These are phyloP conservation scores for Tragulus kanchil DNA, from an alignment of 2,113 vertebrate genomes.

Conservation along the genomic window DNA sequence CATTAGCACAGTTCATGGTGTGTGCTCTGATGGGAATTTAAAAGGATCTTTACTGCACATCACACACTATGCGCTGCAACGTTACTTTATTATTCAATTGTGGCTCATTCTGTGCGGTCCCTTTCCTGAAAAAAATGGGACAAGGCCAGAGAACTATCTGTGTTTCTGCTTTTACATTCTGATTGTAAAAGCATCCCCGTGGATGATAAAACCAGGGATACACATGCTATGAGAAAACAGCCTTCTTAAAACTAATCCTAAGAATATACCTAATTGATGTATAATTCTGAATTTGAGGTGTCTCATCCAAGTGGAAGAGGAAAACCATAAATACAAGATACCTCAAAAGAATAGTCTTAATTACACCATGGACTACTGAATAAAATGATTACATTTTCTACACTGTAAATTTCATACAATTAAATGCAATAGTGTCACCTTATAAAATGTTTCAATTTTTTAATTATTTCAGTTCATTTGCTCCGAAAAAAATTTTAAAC, in stretches of 20 bases:
- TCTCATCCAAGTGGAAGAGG: constrained; percentile 81
- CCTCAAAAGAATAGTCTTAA: constrained; percentile 88
- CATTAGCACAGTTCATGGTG: constrained; percentile 91
- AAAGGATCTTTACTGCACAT: constrained; percentile 88
- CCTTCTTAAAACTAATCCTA: constrained; percentile 65
- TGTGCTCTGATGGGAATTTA: constrained; percentile 91
- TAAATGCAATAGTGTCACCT: constrained; percentile 89
- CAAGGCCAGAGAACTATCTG: constrained; percentile 68
- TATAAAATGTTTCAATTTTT: constrained; percentile 91
- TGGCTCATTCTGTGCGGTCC: constrained; percentile 81
- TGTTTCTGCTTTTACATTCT: constrained; percentile 61
- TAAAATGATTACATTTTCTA: constrained; percentile 90
- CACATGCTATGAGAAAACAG: constrained; percentile 78
- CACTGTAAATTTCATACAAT: constrained; percentile 89
- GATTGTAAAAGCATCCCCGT: constrained; percentile 76
- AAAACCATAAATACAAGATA: constrained; percentile 87
- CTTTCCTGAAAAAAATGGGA: constrained; percentile 72
- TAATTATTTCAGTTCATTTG: constrained; percentile 92
- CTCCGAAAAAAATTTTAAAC: constrained; percentile 88
- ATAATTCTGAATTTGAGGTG: constrained; percentile 85
- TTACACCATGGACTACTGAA: constrained; percentile 87
- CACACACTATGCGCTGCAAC: constrained; percentile 81
- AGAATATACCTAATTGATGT: constrained; percentile 81
- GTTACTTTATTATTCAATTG: constrained; percentile 87
- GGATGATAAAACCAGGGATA: constrained; percentile 72